Evolutionary conservation across 2,888 invertebrate genomes (phyloP).

Genomic region (Antheraea assamensis): DNA sequence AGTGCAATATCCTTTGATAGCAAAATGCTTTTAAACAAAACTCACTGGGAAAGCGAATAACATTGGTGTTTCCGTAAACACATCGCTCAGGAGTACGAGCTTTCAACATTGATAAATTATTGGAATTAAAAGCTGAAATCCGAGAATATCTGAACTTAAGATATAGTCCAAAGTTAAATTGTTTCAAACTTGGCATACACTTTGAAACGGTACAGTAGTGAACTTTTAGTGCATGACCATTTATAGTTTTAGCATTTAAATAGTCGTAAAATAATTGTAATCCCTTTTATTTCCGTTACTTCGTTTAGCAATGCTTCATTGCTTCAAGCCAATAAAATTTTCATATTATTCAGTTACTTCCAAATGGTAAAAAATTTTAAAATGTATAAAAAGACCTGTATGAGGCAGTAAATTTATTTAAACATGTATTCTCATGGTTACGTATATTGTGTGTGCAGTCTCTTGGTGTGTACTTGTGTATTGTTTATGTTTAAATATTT

Average conservation of each 20-base stretch:
- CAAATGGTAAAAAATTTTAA: no score
- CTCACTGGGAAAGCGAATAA: neutral
- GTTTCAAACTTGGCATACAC: constrained; percentile 33
- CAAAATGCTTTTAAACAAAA: neutral
- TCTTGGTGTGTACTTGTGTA: no score
- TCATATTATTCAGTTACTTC: constrained; percentile 21
- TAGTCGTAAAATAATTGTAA: constrained; percentile 35
- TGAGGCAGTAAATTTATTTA: no score
- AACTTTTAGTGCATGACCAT: constrained; percentile 31
- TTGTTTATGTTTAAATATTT: no score
- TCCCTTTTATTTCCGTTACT: constrained; percentile 31
- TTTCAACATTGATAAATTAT: constrained; percentile 13
- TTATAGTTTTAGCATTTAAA: constrained; percentile 26
- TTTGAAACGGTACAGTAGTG: constrained; percentile 25
- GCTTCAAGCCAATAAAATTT: constrained; percentile 29
- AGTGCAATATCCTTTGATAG: neutral
- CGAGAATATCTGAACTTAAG: constrained; percentile 33
- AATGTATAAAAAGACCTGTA: no score
- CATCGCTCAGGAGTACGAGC: constrained; percentile 18
- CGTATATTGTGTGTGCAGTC: no score
- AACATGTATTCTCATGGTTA: no score
- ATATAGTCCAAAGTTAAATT: constrained; percentile 43
- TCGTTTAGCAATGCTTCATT: constrained; percentile 29
- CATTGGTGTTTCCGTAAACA: neutral
- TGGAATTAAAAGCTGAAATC: constrained; percentile 28